Evolutionary conservation across 2,888 invertebrate species (phyloP).

Genomic region (Celastrina argiolus): DNA sequence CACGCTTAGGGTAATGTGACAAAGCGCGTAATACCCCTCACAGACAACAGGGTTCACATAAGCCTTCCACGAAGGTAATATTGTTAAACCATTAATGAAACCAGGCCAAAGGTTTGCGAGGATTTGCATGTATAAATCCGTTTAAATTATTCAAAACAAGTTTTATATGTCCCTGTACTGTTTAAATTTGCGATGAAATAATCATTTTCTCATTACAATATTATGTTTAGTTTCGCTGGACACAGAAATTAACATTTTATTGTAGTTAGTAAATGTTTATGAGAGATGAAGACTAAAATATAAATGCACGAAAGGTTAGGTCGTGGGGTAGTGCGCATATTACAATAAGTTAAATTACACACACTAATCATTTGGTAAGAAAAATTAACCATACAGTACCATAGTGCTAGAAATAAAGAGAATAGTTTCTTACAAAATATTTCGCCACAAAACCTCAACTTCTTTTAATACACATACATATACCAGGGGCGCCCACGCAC

Average conservation of each 20-base stretch:
- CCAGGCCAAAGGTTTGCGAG: slow-evolving; percentile 15
- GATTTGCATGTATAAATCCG: slow-evolving; percentile 7
- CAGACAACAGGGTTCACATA: not conserved
- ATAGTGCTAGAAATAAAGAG: too few relatives aligned
- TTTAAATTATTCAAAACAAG: slow-evolving; percentile 1
- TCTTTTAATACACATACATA: not conserved
- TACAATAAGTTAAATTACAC: too few relatives aligned
- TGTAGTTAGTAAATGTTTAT: not conserved
- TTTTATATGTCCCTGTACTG: not conserved
- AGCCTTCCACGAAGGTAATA: slow-evolving; percentile 8
- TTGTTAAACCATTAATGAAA: slow-evolving; percentile 18
- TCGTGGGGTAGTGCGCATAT: too few relatives aligned
- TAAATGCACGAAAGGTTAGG: too few relatives aligned
- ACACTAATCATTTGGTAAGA: too few relatives aligned
- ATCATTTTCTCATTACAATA: not conserved
- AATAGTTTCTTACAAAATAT: not conserved
- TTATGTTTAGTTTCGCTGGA: not conserved
- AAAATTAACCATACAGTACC: too few relatives aligned
- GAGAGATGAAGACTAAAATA: too few relatives aligned
- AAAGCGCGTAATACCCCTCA: not conserved
- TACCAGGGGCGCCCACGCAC: not conserved
- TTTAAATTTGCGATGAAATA: not conserved
- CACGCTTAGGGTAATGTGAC: not conserved
- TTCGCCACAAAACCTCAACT: not conserved
- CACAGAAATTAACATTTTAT: not conserved